Conservation (phyloP, 2,113 vertebrate species). For the Cynocephalus volans region DNA sequence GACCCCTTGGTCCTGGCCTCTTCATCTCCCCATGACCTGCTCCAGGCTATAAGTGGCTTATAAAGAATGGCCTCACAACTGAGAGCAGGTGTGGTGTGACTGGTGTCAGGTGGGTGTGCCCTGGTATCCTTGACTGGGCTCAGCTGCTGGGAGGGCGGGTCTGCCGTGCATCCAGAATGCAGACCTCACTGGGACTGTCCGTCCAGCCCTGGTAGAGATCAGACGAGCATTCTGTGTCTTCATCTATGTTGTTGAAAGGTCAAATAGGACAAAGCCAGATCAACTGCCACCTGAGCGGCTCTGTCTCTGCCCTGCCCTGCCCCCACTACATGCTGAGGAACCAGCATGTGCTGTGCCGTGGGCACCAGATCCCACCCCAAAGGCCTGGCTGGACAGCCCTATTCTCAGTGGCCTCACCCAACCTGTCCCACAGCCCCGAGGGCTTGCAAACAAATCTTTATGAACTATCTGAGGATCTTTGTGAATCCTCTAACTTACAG, state of each 20-base stretch:
- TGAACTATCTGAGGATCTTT: not conserved
- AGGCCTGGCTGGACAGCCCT: too few species aligned
- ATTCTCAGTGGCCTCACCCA: fast-evolving
- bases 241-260: not conserved
- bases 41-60: too few species aligned
- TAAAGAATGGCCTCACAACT: too few species aligned
- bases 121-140: too few species aligned
- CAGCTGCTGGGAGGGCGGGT: too few species aligned
- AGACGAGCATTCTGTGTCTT: not conserved
- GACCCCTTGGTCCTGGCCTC: too few species aligned
- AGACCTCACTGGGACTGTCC: too few species aligned
- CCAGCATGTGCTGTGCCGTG: not conserved
- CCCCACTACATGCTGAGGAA: not conserved
- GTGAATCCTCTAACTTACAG: not conserved
- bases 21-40: too few species aligned
- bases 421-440: not conserved
- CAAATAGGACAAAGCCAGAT: too few species aligned
- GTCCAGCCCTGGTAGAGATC: not conserved
- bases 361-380: not conserved
- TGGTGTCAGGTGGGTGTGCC: too few species aligned
- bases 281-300: not conserved
- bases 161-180: too few species aligned
- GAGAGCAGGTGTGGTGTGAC: too few species aligned
- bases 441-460: not conserved
- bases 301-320: not conserved